Base-by-base conservation (phyloP, 1,140 invertebrate species). In the Meteorus sp. region DNA sequence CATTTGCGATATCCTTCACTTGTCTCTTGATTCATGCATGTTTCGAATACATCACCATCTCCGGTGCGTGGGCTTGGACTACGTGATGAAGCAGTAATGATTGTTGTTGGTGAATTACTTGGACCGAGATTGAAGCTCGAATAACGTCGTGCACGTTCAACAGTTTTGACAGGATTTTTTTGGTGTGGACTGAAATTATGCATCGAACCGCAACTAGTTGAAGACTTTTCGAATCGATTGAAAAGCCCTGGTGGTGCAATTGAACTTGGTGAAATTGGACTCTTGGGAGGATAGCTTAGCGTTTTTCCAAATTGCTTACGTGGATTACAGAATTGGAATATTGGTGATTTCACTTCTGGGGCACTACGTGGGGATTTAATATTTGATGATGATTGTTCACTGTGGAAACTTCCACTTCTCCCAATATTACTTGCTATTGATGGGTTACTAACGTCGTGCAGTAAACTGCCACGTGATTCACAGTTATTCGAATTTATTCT, bases 231-330 rank as follows among this genome's bases (percentile, higher is more conserved):
- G 27, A n/a, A n/a, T n/a, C 60, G 29, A 39, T 64, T 19, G 9
- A 52, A n/a, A n/a, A n/a, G n/a, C n/a, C n/a, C 4, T 33, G 50
- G 3, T 8, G 19, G n/a, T 13, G 27, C 22, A 22, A 51, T 27
- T 35, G 51, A 62, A 39, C 45, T 41, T 55, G 55, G 2, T 3
- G 64, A 37, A 47, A 61, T 23, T 11, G 67, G 54, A 43, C 60
- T 70, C 31, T 71, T 75, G 0, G 71, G 64, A 3, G 74, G 72
- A 43, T 76, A 76, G 15, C 72, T 76, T 29, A 73, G 50, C 0
- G 74, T 73, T 31, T 79, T 77, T 0, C 65, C 66, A n/a, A 75
- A 66, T 15, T 22, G 67, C 13, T 69, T 75, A 0, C 68, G 67
- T 0, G 68, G 61, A n/a, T 70, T 73, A 44, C 62, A 67, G 15